These are phyloP conservation scores for Tamias sibiricus DNA, from an alignment of 2,113 vertebrate genomes.

Conservation along the genomic window DNA sequence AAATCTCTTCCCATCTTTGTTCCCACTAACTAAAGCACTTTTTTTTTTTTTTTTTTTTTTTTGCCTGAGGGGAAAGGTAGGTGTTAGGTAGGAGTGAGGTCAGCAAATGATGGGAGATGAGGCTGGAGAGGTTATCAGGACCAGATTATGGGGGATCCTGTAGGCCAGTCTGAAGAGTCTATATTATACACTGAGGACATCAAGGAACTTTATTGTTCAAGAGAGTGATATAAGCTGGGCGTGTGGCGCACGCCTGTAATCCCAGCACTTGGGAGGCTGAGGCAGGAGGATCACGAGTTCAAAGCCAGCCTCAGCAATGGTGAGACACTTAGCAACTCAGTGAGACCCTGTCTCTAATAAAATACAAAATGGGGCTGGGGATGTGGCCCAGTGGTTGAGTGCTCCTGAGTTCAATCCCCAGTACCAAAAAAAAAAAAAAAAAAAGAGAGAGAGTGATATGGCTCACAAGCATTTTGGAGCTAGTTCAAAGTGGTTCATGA, in stretches of 20 bases:
- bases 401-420: too few relatives aligned
- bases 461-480: not conserved
- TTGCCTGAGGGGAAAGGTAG: not conserved
- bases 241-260: too few relatives aligned
- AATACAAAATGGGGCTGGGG: too few relatives aligned
- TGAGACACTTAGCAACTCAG: too few relatives aligned
- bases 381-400: too few relatives aligned
- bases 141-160: not conserved
- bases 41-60: too few relatives aligned
- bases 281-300: too few relatives aligned
- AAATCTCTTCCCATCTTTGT: not conserved
- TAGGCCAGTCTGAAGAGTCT: not conserved
- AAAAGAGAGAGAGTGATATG: not conserved
- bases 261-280: too few relatives aligned
- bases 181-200: not conserved
- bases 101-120: not conserved
- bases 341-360: too few relatives aligned
- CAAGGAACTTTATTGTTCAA: not conserved
- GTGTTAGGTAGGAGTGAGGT: not conserved
- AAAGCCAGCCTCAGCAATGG: too few relatives aligned
- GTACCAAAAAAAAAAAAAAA: too few relatives aligned
- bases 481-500: not conserved
- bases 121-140: not conserved
- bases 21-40: not conserved
- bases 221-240: not conserved